Conservation (phyloP, 1,140 invertebrate species). For the Laupala kohalensis region DNA sequence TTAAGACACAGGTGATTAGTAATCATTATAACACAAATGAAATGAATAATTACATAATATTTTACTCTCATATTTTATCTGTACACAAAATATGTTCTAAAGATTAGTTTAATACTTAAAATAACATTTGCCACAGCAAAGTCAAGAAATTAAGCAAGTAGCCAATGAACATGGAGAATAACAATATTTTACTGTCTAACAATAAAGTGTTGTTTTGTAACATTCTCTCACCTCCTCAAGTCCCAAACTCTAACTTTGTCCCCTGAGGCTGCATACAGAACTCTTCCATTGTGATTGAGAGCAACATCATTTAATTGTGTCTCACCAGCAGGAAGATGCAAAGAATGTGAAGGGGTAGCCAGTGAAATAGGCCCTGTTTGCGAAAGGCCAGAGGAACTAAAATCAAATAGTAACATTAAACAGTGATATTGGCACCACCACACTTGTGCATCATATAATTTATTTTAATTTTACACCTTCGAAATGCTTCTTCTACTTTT, state of each 20-base stretch:
- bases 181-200: not conserved
- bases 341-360: constrained; percentile 29
- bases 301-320: constrained; percentile 56
- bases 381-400: constrained; percentile 47
- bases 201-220: not conserved
- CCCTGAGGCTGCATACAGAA: constrained; percentile 62
- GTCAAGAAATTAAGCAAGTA: not conserved
- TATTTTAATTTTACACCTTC: too few relatives aligned
- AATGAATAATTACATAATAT: too few relatives aligned
- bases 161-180: not conserved
- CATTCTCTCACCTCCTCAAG: constrained; percentile 47
- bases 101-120: too few relatives aligned
- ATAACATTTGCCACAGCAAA: too few relatives aligned
- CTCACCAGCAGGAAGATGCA: constrained; percentile 46
- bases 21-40: too few relatives aligned
- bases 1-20: too few relatives aligned
- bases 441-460: too few relatives aligned
- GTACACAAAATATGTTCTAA: too few relatives aligned
- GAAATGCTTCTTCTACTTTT: too few relatives aligned
- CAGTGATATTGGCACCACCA: too few relatives aligned
- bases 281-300: constrained; percentile 38
- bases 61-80: too few relatives aligned
- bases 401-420: too few relatives aligned
- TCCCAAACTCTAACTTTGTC: constrained; percentile 77
- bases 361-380: constrained; percentile 35